Base-by-base conservation (phyloP, 2,113 vertebrate genomes). In the Lutjanus erythropterus region DNA sequence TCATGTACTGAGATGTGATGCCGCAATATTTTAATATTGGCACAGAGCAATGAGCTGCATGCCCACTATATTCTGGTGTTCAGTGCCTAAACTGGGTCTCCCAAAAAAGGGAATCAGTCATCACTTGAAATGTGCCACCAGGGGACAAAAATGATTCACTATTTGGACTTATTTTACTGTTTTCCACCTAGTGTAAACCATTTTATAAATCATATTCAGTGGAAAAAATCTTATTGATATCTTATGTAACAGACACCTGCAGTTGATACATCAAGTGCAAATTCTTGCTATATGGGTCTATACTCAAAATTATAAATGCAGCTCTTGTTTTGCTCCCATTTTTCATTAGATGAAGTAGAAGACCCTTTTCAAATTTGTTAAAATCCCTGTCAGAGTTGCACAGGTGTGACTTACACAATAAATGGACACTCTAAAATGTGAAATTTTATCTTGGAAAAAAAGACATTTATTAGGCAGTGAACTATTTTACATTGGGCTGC, bases 21-120 rank as follows among this genome's bases (percentile, higher is more conserved):
- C 88, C 70, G 88, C 88, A 93, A 79, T 89, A 81, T 91, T 90
- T 88, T 83, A 88, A 87, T 88, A 86, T 81, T 83, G 78, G 75
- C 78, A 87, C 85, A 72, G 61, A 80, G 83, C 68, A 49, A 58
- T 39, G 74, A 79, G 83, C 80, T 77, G 83, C 74, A 52, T 78
- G 71, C 27, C 42, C 58, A 62, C 61, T 33, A 2, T 74, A 31
- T 68, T 53, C 16, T 50, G 74, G 21, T 25, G 42, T 55, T 55
- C 35, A 68, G 56, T 52, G 61, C 10, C 23, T 31, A 60, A 69
- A 59, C 71, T 41, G 39, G 31, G 25, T 23, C 27, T 44, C 35
- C 9, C 6, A 16, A 61, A 75, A n/a, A 1, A 6, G 27, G 5
- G n/a, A 65, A 47, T 23, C 46, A 68, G 19, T 21, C 47, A 15